Base-by-base conservation (phyloP, 2,797 vertebrate species). In the Siniperca undulata region DNA sequence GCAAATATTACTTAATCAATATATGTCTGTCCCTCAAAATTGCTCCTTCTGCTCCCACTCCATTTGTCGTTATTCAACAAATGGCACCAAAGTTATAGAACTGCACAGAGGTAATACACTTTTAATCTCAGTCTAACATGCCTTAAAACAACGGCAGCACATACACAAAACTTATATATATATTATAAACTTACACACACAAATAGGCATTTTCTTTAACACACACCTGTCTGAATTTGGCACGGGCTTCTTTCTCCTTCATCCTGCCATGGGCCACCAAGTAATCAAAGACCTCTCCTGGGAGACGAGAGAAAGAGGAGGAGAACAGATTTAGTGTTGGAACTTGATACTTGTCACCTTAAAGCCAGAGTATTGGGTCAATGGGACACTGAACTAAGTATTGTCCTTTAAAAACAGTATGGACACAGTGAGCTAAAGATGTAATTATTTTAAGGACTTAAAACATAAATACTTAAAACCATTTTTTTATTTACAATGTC, bases 231-330 rank as follows among this genome's bases (percentile, higher is more conserved):
- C 98, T 97, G 96, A 99, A 99, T 96, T 99, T 99, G 95, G 98
- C 97, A 96, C 98, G 97, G 81, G 98, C 98, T 95, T 99, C 98
- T 92, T 99, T 99, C 96, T 99, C 98, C 96, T 99, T 99, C 98
- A 99, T 99, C 96, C 98, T 96, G 92, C 98, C 98, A 91, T 99
- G 98, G 93, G 98, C 98, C 92, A 99, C 98, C 88, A 99, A 96
- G 95, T 99, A 99, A 96, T 99, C 98, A 92, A 99, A 99, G 60
- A 99, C 98, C 93, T 99, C 98, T 80, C 98, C 98, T 99, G 88
- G 40, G 93, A 80, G 73, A 88, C 5, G 9, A 80, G 73, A 86
- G 10, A 78, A 65, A 81, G 65, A 77, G 11, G 55, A 84, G 59
- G 24, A 67, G 16, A 84, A 44, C 8, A 56, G 65, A 71, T 80